phyloP scores from a whole-genome alignment of 2,797 vertebrate genomes.

The Galaxias olidus region DNA sequence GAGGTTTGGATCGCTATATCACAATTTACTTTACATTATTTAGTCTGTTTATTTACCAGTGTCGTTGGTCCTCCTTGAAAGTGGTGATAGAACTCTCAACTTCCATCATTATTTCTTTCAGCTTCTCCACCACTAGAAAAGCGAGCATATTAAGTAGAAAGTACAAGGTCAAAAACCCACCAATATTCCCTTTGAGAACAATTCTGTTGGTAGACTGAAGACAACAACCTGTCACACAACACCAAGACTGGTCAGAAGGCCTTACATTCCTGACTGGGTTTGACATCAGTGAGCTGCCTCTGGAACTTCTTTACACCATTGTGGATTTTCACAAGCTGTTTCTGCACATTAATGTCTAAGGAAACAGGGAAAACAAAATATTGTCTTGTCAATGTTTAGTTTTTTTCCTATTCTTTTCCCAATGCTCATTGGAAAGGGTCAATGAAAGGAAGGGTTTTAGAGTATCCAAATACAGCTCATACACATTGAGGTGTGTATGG shows the following conservation, averaged over 20 bases:
- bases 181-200: background rate
- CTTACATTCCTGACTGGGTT: conserved; percentile 86
- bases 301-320: conserved; percentile 83
- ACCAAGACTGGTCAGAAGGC: background rate
- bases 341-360: conserved; percentile 79
- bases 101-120: conserved; percentile 88
- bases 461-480: too few species aligned
- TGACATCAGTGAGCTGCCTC: conserved; percentile 81
- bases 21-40: background rate
- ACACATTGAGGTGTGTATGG: too few species aligned
- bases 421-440: too few species aligned
- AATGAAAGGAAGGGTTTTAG: too few species aligned
- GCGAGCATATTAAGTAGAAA: conserved; percentile 10
- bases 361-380: conserved; percentile 34
- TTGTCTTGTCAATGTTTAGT: background rate
- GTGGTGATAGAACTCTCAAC: conserved; percentile 83
- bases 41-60: conserved; percentile 71
- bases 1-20: background rate
- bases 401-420: too few species aligned
- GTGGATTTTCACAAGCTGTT: conserved; percentile 83
- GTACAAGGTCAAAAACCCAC: background rate
- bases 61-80: conserved; percentile 85
- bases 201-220: background rate
- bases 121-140: conserved; percentile 83
- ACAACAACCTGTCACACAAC: background rate